Evolutionary conservation across 2,797 vertebrate genomes (phyloP).

Genomic region (Malacoctenus gilli): DNA sequence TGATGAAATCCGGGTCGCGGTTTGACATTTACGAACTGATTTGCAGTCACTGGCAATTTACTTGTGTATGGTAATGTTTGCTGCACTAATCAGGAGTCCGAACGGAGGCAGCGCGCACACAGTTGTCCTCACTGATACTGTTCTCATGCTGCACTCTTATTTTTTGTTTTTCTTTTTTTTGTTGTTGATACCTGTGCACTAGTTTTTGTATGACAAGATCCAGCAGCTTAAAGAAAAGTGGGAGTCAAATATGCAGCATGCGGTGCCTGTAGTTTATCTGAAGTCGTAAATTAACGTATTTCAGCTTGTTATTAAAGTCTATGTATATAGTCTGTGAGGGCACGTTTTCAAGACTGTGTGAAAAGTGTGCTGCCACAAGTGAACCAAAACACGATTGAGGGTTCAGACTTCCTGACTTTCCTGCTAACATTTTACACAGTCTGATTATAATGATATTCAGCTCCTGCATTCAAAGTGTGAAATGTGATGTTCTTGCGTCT

Average conservation of each 20-base stretch:
- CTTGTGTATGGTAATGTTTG: not conserved
- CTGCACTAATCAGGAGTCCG: slow-evolving; percentile 4
- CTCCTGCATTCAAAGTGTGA: not conserved
- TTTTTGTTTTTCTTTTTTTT: no score
- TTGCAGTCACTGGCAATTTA: not conserved
- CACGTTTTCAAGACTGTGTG: not conserved
- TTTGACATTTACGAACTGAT: slow-evolving; percentile 7
- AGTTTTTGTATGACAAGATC: not conserved
- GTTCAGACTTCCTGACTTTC: not conserved
- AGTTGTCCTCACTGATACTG: not conserved
- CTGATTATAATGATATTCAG: not conserved
- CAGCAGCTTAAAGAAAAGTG: not conserved
- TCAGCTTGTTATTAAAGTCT: not conserved
- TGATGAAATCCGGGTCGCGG: slow-evolving; percentile 21
- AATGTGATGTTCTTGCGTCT: not conserved
- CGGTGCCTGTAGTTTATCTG: not conserved
- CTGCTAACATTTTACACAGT: not conserved
- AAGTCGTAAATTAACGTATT: not conserved
- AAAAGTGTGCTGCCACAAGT: not conserved
- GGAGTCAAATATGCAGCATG: not conserved
- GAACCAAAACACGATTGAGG: not conserved
- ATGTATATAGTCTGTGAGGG: not conserved
- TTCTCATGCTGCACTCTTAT: not conserved
- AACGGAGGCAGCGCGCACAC: not conserved
- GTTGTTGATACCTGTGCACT: not conserved